Conservation (phyloP, 2,888 invertebrate genomes). For the Eupeodes luniger region DNA sequence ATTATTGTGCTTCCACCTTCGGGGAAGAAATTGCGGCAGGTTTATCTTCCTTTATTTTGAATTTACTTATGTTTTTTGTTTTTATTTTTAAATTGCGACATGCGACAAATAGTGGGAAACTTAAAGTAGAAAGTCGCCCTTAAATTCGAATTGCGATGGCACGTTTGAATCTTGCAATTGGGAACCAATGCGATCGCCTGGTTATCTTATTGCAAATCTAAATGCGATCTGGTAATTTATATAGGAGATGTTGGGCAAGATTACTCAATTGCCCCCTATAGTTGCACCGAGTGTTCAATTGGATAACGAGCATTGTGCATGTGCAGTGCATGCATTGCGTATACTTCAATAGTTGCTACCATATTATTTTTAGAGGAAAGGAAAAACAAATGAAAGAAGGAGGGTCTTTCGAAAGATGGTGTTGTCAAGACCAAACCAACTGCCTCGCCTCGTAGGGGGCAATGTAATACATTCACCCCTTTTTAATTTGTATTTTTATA, state of each 20-base stretch:
- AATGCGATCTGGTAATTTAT: conserved; percentile 79
- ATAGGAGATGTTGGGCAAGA: conserved; percentile 73
- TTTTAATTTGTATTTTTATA: background rate
- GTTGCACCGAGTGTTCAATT: conserved; percentile 58
- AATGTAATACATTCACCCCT: conserved; percentile 15
- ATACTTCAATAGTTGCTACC: conserved; percentile 18
- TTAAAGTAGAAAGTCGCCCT: conserved; percentile 67
- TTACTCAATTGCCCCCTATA: conserved; percentile 65
- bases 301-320: conserved; percentile 67
- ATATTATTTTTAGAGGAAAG: background rate
- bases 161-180: conserved; percentile 27
- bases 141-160: conserved; percentile 59
- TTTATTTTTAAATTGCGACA: conserved; percentile 46
- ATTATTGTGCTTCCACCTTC: conserved; percentile 68
- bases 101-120: conserved; percentile 72
- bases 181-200: conserved; percentile 59
- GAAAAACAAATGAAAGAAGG: background rate
- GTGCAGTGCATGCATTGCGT: conserved; percentile 27
- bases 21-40: conserved; percentile 49
- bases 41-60: conserved; percentile 23
- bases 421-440: background rate
- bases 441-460: background rate
- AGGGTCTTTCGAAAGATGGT: conserved; percentile 6
- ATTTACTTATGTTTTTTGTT: background rate
- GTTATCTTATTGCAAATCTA: conserved; percentile 77